phyloP scores from a whole-genome alignment of 1,140 invertebrate species.

The Campoletis sonorensis region DNA sequence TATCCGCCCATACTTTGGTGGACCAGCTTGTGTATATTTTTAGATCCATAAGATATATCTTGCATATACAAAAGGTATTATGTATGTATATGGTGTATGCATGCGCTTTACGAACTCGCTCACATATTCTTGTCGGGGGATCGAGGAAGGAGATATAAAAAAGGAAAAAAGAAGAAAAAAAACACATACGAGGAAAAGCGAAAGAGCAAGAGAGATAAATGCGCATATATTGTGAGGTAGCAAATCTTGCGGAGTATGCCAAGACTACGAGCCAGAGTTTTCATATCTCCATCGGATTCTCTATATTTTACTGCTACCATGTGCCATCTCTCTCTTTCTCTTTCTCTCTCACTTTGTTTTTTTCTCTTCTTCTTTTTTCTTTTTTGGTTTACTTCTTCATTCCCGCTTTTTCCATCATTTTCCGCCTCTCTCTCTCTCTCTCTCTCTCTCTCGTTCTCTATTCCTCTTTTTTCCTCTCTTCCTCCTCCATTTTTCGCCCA shows the following conservation, averaged over 20 bases:
- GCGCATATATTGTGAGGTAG: constrained; percentile 15
- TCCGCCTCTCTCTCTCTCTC: too few species aligned
- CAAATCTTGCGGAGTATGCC: neutral
- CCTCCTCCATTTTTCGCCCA: neutral
- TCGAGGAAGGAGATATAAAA: neutral
- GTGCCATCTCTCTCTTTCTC: neutral
- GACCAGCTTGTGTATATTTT: constrained; percentile 4
- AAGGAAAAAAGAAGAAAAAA: too few species aligned
- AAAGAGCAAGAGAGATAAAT: constrained; percentile 30
- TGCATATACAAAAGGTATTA: neutral
- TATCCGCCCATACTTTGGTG: neutral
- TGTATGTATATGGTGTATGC: neutral
- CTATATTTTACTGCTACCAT: constrained; percentile 5
- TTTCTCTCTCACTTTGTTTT: too few species aligned
- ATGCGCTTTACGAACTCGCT: constrained; percentile 2
- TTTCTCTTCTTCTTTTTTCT: too few species aligned
- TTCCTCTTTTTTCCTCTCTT: neutral
- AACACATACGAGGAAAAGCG: constrained; percentile 6
- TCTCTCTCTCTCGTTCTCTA: too few species aligned
- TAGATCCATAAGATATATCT: constrained; percentile 1
- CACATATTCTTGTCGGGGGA: constrained; percentile 5
- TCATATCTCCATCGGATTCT: constrained; percentile 22
- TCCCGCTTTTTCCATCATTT: too few species aligned
- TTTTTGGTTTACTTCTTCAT: too few species aligned
- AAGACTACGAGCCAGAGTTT: constrained; percentile 7